These are phyloP conservation scores for Silurus glanis DNA, from an alignment of 2,113 vertebrate genomes.

Conservation along the genomic window DNA sequence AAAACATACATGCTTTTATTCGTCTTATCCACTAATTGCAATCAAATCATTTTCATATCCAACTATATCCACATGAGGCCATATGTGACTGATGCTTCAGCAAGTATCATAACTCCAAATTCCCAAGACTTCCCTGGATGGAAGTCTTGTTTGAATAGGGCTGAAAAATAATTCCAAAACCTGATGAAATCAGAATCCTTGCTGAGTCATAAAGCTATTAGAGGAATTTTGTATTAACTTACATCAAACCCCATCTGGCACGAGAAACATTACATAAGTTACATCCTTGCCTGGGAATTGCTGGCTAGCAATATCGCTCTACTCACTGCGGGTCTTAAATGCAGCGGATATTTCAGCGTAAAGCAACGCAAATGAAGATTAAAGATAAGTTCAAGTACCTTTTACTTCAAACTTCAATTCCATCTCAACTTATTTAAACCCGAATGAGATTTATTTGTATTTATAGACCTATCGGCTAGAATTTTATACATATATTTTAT, in stretches of 20 bases:
- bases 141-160: conserved; percentile 31
- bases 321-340: not conserved
- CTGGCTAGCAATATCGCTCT: not conserved
- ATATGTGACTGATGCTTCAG: conserved; percentile 13
- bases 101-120: conserved; percentile 16
- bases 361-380: conserved; percentile 16
- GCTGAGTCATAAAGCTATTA: conserved; percentile 40
- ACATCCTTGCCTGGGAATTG: conserved; percentile 29
- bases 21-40: not conserved
- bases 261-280: conserved; percentile 1
- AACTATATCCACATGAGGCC: not conserved
- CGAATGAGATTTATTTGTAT: not conserved
- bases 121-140: conserved; percentile 9
- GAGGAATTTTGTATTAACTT: conserved; percentile 44
- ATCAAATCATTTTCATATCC: too few relatives aligned
- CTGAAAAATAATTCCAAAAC: conserved; percentile 42
- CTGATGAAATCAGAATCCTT: conserved; percentile 39
- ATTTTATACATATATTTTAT: too few relatives aligned
- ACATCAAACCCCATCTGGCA: conserved; percentile 33
- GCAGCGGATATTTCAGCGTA: not conserved
- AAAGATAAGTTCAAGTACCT: conserved; percentile 9
- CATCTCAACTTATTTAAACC: not conserved
- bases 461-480: not conserved
- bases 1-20: not conserved
- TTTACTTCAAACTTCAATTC: not conserved